These are phyloP conservation scores for Ovibos moschatus DNA, from an alignment of 2,113 vertebrate species.

Conservation along the genomic window DNA sequence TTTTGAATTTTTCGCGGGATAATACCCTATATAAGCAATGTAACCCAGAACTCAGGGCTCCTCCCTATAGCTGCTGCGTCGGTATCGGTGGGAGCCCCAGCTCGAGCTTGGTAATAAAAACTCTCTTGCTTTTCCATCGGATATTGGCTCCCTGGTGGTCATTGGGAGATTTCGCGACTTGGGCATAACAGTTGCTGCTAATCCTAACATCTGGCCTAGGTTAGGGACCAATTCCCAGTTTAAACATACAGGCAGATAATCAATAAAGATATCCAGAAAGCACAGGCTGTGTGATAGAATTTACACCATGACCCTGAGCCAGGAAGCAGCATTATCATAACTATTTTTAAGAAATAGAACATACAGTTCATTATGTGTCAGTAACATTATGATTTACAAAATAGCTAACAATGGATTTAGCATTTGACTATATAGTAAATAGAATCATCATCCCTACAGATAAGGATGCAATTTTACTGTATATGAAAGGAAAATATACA, in stretches of 20 bases:
- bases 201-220: not conserved
- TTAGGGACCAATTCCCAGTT: not conserved
- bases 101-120: no score
- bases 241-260: not conserved
- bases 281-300: not conserved
- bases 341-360: slow-evolving; percentile 51
- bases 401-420: slow-evolving; percentile 29
- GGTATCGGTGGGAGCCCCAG: no score
- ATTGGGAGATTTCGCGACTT: no score
- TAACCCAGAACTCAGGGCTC: no score
- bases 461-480: slow-evolving; percentile 37
- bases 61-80: no score
- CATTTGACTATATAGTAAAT: slow-evolving; percentile 38
- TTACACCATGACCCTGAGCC: not conserved
- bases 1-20: no score
- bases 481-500: slow-evolving; percentile 20
- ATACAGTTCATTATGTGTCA: not conserved
- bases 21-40: no score
- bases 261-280: slow-evolving; percentile 32
- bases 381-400: slow-evolving; percentile 24
- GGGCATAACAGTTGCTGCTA: not conserved
- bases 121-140: no score
- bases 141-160: no score
- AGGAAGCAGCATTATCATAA: not conserved
- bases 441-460: slow-evolving; percentile 12